phyloP scores from a whole-genome alignment of 92 coral and sea anemone species.

The Scolanthus callimorphus region DNA sequence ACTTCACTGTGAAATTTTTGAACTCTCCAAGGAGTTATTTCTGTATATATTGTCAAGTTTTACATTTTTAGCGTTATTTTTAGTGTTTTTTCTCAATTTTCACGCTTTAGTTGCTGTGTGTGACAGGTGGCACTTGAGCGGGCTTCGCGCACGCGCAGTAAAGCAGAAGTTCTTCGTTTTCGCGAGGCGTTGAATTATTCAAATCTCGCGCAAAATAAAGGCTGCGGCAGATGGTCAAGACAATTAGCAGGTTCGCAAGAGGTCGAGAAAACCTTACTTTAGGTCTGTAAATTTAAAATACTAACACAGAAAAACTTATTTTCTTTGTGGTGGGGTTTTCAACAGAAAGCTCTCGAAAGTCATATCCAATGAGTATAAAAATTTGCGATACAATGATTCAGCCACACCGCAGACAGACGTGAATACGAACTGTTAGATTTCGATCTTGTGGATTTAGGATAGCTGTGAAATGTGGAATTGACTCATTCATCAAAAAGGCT shows the following conservation, averaged over 20 bases:
- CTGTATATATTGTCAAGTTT: too few relatives aligned
- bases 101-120: constrained; percentile 68
- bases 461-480: constrained; percentile 15
- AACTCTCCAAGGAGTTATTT: too few relatives aligned
- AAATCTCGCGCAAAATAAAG: constrained; percentile 53
- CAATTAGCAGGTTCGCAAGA: constrained; percentile 64
- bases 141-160: constrained; percentile 60
- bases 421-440: constrained; percentile 11
- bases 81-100: too few relatives aligned
- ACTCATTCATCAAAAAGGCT: neutral
- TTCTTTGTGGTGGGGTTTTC: too few relatives aligned
- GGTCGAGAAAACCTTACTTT: constrained; percentile 16
- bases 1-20: too few relatives aligned
- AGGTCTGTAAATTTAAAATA: constrained; percentile 33
- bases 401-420: too few relatives aligned
- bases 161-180: neutral
- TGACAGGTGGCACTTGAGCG: constrained; percentile 77
- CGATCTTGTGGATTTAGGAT: constrained; percentile 25
- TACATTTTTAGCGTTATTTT: too few relatives aligned
- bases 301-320: too few relatives aligned
- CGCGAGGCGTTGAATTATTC: constrained; percentile 54
- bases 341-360: too few relatives aligned
- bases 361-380: too few relatives aligned
- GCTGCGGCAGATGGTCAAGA: constrained; percentile 73
- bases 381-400: too few relatives aligned